Evolutionary conservation across 1,140 invertebrate species (phyloP).

Genomic region (Dinoponera quadriceps): DNA sequence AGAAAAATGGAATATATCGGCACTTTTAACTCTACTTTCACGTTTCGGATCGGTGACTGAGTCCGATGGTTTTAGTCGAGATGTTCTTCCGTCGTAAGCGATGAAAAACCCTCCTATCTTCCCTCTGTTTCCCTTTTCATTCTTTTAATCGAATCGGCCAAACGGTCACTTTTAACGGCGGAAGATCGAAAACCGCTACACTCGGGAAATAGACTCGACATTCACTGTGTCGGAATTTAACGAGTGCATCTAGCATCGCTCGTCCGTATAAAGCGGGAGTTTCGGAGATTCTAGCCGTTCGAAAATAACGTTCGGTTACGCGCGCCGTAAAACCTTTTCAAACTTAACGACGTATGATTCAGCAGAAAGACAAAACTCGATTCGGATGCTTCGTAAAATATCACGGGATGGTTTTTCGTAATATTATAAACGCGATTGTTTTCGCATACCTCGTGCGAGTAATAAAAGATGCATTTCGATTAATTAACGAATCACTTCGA

Average conservation of each 20-base stretch:
- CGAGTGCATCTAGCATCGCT: constrained; percentile 10
- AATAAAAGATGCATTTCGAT: neutral
- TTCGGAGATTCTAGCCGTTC: neutral
- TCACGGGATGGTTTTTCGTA: too few relatives aligned
- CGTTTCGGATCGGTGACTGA: constrained; percentile 32
- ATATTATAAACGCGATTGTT: neutral
- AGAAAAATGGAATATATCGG: constrained; percentile 15
- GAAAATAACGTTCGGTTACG: neutral
- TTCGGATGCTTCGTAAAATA: too few relatives aligned
- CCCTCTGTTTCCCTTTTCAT: constrained; percentile 35
- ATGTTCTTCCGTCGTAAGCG: constrained; percentile 19
- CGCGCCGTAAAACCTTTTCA: neutral
- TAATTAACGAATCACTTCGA: neutral
- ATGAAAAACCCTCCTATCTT: constrained; percentile 23
- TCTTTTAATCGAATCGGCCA: constrained; percentile 58
- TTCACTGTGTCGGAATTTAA: constrained; percentile 32
- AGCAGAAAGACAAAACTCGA: too few relatives aligned
- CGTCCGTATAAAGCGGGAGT: constrained; percentile 18
- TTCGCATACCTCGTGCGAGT: neutral
- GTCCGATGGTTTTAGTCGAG: neutral
- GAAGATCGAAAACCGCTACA: constrained; percentile 60
- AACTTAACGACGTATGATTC: constrained; percentile 2
- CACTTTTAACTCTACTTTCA: neutral
- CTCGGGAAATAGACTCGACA: constrained; percentile 26
- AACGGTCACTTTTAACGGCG: constrained; percentile 56